Evolutionary conservation across 64 coral and sea anemone genomes (phyloP), one percentile per base, ranked within the genome.

Genomic region (Anthopleura sola): DNA sequence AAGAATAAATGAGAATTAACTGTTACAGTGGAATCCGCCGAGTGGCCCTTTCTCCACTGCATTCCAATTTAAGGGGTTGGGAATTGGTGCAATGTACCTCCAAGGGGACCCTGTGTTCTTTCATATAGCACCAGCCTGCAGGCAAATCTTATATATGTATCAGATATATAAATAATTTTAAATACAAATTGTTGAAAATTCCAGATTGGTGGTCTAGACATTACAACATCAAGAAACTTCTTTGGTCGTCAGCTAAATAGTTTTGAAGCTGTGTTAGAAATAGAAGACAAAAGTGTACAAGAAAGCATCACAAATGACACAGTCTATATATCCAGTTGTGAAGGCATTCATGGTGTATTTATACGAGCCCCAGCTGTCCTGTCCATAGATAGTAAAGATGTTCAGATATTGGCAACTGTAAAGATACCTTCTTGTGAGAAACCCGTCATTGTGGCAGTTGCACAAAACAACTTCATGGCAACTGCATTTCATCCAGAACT

Each of bases 401-500:
- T 98, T 33, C 83, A 87, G 77, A 69, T 91, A 32, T 54, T 98
- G 8, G 96, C 89, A 64, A 98, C 96, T 69, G 86, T 97, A 3
- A 31, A 85, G 46, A n/a, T 64, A 49, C 89, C 78, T 3, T n/a
- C 85, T 21, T 80, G 36, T 33, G 90, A 87, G 8, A 55, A 92
- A 84, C 89, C 93, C 36, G 92, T 98, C 38, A 78, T 98, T 89
- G 96, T 98, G 5, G 96, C 86, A 37, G 96, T 98, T 24, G 80
- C 83, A 37, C 92, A 98, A 51, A 88, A 88, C 15, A 94, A 98
- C 85, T 58, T 94, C 10, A 94, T 98, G 64, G 93, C 82, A 49
- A 94, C 93, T 81, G 96, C 96, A 24, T 98, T 98, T 87, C 96
- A 98, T 82, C 96, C 96, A 75, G 96, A 98, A 78, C 78, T 98